phyloP scores from a whole-genome alignment of 2,113 vertebrate species.

The Chaetops frenatus region DNA sequence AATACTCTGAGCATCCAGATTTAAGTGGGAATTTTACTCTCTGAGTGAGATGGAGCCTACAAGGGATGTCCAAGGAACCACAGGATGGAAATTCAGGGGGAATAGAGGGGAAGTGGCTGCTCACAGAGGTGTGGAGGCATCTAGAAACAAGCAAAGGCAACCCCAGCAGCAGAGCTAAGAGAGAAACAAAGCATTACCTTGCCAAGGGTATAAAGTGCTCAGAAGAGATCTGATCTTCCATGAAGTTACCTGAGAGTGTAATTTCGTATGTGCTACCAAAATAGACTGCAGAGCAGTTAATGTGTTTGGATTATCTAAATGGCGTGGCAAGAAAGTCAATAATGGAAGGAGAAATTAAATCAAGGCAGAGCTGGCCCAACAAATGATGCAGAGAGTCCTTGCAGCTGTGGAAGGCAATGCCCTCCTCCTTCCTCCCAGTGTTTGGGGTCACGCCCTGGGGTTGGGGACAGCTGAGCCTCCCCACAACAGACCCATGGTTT shows the following conservation, averaged over 20 bases:
- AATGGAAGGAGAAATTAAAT: conserved; percentile 14
- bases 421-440: background rate
- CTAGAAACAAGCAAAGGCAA: background rate
- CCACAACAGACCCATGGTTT: background rate
- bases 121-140: background rate
- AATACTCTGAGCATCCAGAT: background rate
- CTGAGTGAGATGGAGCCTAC: background rate
- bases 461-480: background rate
- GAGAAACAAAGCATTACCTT: background rate
- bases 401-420: background rate
- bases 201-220: background rate
- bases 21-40: background rate
- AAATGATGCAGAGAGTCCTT: background rate
- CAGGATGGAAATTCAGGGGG: background rate
- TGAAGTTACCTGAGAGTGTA: background rate
- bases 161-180: background rate
- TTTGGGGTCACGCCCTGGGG: background rate
- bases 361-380: background rate
- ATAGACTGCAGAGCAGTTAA: conserved; percentile 23
- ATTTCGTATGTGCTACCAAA: background rate
- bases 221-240: background rate
- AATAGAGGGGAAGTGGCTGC: background rate
- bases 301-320: conserved; percentile 56
- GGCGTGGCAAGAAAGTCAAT: conserved; percentile 11
- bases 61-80: background rate